Conservation (phyloP, 2,113 vertebrate species). For the Pterocles gutturalis region DNA sequence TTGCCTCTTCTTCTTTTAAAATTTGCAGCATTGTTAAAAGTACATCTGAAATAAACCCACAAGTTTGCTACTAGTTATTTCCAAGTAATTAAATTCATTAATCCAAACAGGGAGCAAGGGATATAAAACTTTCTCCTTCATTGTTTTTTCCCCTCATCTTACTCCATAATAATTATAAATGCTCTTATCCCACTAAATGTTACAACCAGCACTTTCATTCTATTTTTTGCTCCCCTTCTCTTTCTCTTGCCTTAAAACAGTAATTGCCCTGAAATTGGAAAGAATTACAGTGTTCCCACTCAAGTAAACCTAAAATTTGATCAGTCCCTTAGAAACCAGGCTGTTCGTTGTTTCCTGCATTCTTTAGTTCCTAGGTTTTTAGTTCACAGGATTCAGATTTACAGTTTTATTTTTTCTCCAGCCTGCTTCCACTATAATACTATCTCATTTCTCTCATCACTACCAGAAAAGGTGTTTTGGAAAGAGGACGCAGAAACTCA, state of each 20-base stretch:
- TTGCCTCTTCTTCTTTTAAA: background rate
- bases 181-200: background rate
- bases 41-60: conserved; percentile 12
- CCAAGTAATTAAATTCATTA: conserved; percentile 52
- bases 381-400: background rate
- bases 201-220: background rate
- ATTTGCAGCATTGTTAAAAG: conserved; percentile 19
- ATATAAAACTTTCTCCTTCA: conserved; percentile 45
- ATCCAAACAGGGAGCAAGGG: conserved; percentile 13
- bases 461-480: background rate
- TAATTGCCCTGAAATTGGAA: background rate
- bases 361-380: background rate
- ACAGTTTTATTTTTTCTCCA: background rate
- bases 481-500: background rate
- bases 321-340: background rate
- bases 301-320: background rate
- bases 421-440: background rate
- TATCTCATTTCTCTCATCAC: background rate
- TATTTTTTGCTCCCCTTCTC: background rate
- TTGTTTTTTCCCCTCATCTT: background rate
- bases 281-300: background rate
- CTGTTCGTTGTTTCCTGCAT: background rate
- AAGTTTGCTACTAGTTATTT: conserved; percentile 25
- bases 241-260: conserved; percentile 13
- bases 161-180: background rate